Base-by-base conservation (phyloP, 2,113 vertebrate genomes). In the Notarius quadriscutis region DNA sequence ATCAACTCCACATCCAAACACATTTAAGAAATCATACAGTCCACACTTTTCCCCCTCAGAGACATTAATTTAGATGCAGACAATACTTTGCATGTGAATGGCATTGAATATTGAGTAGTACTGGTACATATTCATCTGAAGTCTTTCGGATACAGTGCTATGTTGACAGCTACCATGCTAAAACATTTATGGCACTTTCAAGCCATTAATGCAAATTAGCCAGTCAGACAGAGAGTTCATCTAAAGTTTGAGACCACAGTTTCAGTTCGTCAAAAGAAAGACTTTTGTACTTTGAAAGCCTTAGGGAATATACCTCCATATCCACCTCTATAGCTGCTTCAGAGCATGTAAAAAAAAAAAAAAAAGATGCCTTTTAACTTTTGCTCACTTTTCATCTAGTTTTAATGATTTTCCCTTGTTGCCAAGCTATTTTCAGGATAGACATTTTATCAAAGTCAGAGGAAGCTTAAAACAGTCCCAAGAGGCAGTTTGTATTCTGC, bases 341-440 rank as follows among this genome's bases (percentile, higher is more conserved):
- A 53, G 63, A 83, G 67, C 25, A 55, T 71, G 18, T 72, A 69
- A 30, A 69, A 63, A 58, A 58, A 58, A 58, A 58, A 58, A 22
- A 41, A 3, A 72, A 72, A 60, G 6, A 50, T 86, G 58, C 27
- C 71, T 69, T 87, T 84, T 41, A 84, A 79, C 51, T 25, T 27
- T 30, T 78, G 60, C 81, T 78, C 60, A 65, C 84, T 77, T 87
- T 87, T 87, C 41, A 84, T 65, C 84, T 62, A 81, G 77, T 27
- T 75, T 74, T 41, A 63, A 51, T 63, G 84, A 30, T 78, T 58
- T 86, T 78, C 53, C 22, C 69, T 57, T 8, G 62, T 18, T 65
- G 5, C 50, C 48, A 34, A 80, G 62, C 51, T 41, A 41, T n/a
- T 41, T 65, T 86, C 51, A 82, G 53, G 25, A 41, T 30, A 74